Percentiles rank a stretch among this genome's conserved stretches.
These are phyloP conservation scores for Cepaea hortensis DNA, from an alignment of 2,888 invertebrate genomes.

Conservation along the genomic window DNA sequence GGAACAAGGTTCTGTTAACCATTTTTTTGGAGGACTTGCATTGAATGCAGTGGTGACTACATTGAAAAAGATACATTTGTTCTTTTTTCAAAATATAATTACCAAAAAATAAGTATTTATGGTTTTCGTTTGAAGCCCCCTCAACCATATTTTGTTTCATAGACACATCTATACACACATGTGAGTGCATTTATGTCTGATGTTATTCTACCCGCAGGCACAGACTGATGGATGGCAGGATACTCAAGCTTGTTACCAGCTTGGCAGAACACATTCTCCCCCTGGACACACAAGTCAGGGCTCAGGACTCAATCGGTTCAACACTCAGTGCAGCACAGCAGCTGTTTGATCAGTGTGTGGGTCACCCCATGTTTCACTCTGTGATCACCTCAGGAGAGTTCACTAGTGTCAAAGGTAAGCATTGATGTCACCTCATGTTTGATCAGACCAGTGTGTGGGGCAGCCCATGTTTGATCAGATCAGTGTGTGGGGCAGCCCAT, in stretches of 20 bases:
- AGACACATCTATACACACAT: no score
- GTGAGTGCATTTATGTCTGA: background rate
- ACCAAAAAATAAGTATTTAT: no score
- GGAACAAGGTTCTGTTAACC: no score
- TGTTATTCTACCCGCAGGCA: background rate
- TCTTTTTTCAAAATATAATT: no score
- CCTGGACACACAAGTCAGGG: background rate
- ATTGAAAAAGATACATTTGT: no score
- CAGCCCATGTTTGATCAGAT: background rate
- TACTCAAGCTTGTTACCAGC: conserved; percentile 1
- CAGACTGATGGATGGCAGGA: background rate
- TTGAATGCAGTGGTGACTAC: no score
- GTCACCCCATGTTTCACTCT: conserved; percentile 65
- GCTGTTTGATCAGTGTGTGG: conserved; percentile 55
- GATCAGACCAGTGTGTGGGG: no score
- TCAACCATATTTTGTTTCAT: no score
- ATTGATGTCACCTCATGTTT: background rate
- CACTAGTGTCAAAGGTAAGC: conserved; percentile 53
- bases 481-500: background rate
- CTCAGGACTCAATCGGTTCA: background rate
- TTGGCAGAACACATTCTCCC: background rate
- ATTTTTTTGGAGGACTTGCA: no score
- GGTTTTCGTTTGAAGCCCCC: no score
- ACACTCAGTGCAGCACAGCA: background rate
- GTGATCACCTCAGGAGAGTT: conserved; percentile 63